Evolutionary conservation across 2,113 vertebrate genomes (phyloP).

Genomic region (Chitala chitala): DNA sequence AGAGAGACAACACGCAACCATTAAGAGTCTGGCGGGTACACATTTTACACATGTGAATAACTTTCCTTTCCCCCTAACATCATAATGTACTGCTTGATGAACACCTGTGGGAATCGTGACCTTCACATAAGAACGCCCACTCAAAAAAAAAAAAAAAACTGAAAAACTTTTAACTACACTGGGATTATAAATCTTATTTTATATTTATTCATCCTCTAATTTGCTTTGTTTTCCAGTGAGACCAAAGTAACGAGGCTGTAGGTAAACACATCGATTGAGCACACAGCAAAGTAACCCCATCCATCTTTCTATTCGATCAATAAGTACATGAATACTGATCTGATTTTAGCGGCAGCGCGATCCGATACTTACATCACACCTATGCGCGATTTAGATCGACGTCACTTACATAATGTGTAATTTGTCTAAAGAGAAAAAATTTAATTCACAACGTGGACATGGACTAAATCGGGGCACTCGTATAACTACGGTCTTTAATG

Average conservation of each 20-base stretch:
- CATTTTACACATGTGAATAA: not conserved
- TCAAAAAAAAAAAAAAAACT: too few relatives aligned
- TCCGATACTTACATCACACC: not conserved
- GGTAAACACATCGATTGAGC: constrained; percentile 16
- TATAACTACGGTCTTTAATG: not conserved
- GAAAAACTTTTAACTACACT: not conserved
- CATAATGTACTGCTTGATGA: not conserved
- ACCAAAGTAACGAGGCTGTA: not conserved
- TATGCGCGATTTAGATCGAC: not conserved
- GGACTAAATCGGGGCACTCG: not conserved
- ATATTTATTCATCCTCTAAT: not conserved
- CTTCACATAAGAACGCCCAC: too few relatives aligned
- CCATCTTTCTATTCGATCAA: constrained; percentile 13
- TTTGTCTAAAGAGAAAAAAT: too few relatives aligned
- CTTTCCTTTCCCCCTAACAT: too few relatives aligned
- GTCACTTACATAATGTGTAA: too few relatives aligned
- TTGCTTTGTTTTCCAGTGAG: constrained; percentile 2
- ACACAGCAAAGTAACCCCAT: constrained; percentile 18
- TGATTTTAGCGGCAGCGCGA: not conserved
- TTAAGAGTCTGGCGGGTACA: constrained; percentile 31
- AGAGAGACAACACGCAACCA: constrained; percentile 41
- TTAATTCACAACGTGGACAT: too few relatives aligned
- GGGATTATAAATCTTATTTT: not conserved
- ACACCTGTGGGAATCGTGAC: too few relatives aligned
- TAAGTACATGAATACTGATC: constrained; percentile 16